Percentiles rank a stretch among this genome's conserved stretches.
Evolutionary conservation across 1,140 invertebrate genomes (phyloP).

Genomic region (Rhizoglyphus robini): DNA sequence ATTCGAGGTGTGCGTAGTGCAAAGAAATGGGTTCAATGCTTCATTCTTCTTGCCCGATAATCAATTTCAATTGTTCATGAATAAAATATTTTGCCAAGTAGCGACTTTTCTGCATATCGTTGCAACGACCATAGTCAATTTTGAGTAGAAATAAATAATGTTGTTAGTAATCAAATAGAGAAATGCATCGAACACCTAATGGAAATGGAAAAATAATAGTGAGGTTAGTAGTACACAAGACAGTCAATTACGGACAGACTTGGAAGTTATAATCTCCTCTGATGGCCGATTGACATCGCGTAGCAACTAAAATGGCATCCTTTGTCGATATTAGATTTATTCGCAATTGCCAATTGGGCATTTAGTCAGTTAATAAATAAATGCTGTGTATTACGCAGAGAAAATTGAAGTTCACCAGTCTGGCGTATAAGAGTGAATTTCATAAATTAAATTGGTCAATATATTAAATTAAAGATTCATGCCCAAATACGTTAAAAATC

Average conservation of each 20-base stretch:
- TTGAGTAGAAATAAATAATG: no score
- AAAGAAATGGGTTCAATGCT: no score
- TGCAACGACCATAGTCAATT: no score
- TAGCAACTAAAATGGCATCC: not conserved
- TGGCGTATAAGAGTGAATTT: not conserved
- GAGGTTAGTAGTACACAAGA: not conserved
- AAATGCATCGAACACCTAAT: not conserved
- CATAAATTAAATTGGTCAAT: not conserved
- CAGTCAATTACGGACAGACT: not conserved
- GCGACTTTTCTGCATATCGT: no score
- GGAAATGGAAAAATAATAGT: not conserved
- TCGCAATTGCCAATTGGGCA: not conserved
- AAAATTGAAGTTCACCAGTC: not conserved
- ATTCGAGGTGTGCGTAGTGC: no score
- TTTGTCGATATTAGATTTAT: not conserved
- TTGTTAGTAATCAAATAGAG: not conserved
- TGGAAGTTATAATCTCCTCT: not conserved
- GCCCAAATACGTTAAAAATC: no score
- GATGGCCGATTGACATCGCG: not conserved
- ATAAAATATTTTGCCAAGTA: no score
- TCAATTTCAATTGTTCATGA: no score
- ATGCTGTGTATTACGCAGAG: not conserved
- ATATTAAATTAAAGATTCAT: slow-evolving; percentile 10
- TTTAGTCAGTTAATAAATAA: not conserved
- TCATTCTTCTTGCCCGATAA: no score